Percentiles rank a stretch among this genome's conserved stretches.
Evolutionary conservation across 2,888 invertebrate species (phyloP).

Genomic region (Entomobrya proxima): DNA sequence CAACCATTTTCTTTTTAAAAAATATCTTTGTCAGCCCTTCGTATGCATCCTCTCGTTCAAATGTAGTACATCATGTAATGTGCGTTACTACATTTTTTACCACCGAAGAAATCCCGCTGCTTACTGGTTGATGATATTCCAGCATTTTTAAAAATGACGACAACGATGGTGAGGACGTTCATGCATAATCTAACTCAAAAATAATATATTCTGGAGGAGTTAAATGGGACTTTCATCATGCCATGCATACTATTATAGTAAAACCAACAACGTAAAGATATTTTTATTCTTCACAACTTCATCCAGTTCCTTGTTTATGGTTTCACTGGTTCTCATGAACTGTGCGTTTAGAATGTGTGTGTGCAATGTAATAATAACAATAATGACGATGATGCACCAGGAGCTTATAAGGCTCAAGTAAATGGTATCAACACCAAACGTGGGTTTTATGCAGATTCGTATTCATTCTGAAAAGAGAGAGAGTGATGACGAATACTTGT

Average conservation of each 20-base stretch:
- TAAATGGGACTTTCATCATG: background rate
- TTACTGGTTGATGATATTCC: background rate
- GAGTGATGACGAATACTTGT: conserved; percentile 25
- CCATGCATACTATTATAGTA: background rate
- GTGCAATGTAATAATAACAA: background rate
- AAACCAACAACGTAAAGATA: background rate
- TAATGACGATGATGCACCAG: conserved; percentile 34
- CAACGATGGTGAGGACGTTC: background rate
- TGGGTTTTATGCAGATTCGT: conserved; percentile 50
- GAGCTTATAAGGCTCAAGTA: background rate
- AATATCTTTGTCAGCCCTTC: conserved; percentile 2
- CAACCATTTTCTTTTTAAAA: conserved; percentile 48
- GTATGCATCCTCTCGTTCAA: background rate
- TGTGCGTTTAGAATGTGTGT: conserved; percentile 19
- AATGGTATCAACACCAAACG: conserved; percentile 29
- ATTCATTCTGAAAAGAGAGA: conserved; percentile 35
- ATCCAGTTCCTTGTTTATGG: conserved; percentile 28
- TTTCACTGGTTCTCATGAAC: conserved; percentile 34
- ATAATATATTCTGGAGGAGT: conserved; percentile 1
- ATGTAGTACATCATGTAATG: background rate
- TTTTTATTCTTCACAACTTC: conserved; percentile 41
- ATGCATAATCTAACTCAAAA: background rate
- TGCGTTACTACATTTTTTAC: background rate
- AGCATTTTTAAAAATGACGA: background rate
- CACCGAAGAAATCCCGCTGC: conserved; percentile 44